Conservation (phyloP, 2,797 vertebrate species). For the Thaleichthys pacificus region DNA sequence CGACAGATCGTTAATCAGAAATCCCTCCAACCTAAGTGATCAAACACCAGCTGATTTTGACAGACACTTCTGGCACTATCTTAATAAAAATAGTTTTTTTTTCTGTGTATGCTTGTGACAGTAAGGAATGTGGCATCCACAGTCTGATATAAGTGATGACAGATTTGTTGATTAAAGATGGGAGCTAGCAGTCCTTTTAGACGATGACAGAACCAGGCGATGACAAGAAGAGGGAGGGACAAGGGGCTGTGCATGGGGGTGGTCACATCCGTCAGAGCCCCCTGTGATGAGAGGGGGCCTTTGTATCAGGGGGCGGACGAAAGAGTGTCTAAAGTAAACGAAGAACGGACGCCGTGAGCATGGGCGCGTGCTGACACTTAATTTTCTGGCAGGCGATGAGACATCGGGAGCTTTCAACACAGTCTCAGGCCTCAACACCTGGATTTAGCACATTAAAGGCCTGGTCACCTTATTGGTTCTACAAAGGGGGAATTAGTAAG, state of each 20-base stretch:
- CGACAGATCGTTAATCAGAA: slow-evolving; percentile 12
- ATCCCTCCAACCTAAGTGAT: slow-evolving; percentile 37
- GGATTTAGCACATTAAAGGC: slow-evolving; percentile 48
- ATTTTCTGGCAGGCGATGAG: slow-evolving; percentile 64
- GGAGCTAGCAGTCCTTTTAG: slow-evolving; percentile 53
- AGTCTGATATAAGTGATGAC: slow-evolving; percentile 70
- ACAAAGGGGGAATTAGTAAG: slow-evolving; percentile 53
- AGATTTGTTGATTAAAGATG: slow-evolving; percentile 74
- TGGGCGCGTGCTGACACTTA: slow-evolving; percentile 65
- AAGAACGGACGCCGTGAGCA: slow-evolving; percentile 59
- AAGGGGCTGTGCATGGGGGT: neutral
- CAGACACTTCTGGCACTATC: slow-evolving; percentile 23
- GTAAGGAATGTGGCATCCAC: slow-evolving; percentile 59
- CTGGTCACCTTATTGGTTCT: slow-evolving; percentile 50
- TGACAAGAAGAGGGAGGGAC: slow-evolving; percentile 59
- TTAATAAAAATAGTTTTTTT: slow-evolving; percentile 37
- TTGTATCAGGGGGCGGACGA: slow-evolving; percentile 43
- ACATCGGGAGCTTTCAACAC: slow-evolving; percentile 40
- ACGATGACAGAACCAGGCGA: slow-evolving; percentile 65
- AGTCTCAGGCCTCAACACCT: slow-evolving; percentile 52
- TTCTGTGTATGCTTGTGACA: slow-evolving; percentile 33
- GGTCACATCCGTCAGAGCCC: neutral
- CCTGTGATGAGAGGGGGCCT: slow-evolving; percentile 43
- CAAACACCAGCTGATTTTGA: slow-evolving; percentile 37
- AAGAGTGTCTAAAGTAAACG: slow-evolving; percentile 31